These are phyloP conservation scores for Colletes collaris DNA, from an alignment of 2,888 invertebrate species.

Conservation along the genomic window DNA sequence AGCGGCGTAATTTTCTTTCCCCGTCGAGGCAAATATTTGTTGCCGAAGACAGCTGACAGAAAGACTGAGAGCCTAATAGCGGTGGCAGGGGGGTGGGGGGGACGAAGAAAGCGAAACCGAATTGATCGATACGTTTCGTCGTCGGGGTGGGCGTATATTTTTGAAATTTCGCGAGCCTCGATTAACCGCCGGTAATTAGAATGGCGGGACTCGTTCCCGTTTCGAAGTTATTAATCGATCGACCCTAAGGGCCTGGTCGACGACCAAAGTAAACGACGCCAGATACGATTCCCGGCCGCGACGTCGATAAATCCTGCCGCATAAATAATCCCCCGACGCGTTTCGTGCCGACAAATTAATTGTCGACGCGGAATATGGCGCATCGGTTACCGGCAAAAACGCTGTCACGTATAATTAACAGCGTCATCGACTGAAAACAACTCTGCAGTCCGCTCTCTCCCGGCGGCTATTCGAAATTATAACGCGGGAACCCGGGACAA, in stretches of 20 bases:
- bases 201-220: not conserved
- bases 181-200: not conserved
- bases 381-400: slow-evolving; percentile 6
- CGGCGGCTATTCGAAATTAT: not conserved
- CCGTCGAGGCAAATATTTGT: not conserved
- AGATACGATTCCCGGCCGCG: not conserved
- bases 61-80: no score
- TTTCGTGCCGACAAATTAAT: slow-evolving; percentile 25
- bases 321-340: slow-evolving; percentile 16
- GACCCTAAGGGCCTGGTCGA: not conserved
- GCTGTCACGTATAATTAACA: slow-evolving; percentile 18
- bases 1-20: slow-evolving; percentile 11
- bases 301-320: slow-evolving; percentile 4
- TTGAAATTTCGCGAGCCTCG: no score
- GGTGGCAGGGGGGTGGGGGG: not conserved
- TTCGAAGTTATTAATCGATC: not conserved
- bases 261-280: not conserved
- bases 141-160: no score
- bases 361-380: slow-evolving; percentile 4
- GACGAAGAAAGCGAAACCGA: not conserved
- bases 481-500: not conserved
- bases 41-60: not conserved
- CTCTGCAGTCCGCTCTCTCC: not conserved
- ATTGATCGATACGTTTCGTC: no score
- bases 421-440: slow-evolving; percentile 5